Base-by-base conservation (phyloP, 2,797 vertebrate genomes). In the Catamblyrhynchus diadema region DNA sequence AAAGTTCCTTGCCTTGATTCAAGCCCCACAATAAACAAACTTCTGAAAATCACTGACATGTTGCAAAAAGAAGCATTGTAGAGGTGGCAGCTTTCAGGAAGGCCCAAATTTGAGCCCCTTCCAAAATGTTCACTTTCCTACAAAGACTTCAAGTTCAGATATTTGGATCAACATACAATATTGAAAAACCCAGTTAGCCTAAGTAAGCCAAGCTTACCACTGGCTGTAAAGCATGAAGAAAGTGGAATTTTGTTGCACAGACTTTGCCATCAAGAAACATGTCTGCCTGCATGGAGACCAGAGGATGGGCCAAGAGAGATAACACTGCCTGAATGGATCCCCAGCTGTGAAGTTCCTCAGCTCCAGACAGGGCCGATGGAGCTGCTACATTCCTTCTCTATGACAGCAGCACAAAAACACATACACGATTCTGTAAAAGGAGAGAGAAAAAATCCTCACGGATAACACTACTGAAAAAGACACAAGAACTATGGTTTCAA, bases 401-500 rank as follows among this genome's bases (percentile, higher is more conserved):
- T 97, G 91, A 95, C 97, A 20, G 95, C 94, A 54, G 97, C 96
- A 45, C 97, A 98, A 54, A 98, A 57, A 37, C 41, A 5, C 28
- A 98, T 98, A 82, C 97, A 94, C 77, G 95, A 94, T 86, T 97
- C 97, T 4, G 6, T 97, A 90, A 89, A 89, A 56, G 89, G 81
- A 54, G 93, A 97, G 39, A 78, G 86, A 27, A 97, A 98, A 98
- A 73, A 97, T 99, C 93, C 97, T 98, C 86, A 98, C 97, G 77
- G 97, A 98, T 81, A 98, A 98, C 22, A 69, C 94, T 14, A 70
- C 78, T 86, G 94, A 47, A 98, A 81, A 92, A 98, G 95, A 93
- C 98, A 98, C 25, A 90, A 95, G 53, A 98, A 98, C 95, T 98
- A 92, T 66, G 97, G 98, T 54, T 96, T 98, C 50, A 97, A 98